A percentile compares a stretch with the other conserved stretches of the same genome.
These are phyloP conservation scores for Cantharis rustica DNA, from an alignment of 2,888 invertebrate genomes.

Conservation along the genomic window DNA sequence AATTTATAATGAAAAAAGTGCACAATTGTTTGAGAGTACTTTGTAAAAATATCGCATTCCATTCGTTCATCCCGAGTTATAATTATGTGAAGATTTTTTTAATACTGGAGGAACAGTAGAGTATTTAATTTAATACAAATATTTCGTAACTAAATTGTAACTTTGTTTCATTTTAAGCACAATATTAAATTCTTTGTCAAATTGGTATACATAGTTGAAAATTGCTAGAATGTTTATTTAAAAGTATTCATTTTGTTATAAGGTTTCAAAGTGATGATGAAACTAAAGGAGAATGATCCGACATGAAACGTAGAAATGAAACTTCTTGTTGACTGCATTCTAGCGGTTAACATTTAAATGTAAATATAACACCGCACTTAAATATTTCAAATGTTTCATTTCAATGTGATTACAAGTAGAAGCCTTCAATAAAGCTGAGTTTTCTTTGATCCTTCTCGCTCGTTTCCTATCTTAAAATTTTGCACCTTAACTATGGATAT, in stretches of 20 bases:
- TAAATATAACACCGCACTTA: constrained; percentile 15
- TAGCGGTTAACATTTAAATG: constrained; percentile 18
- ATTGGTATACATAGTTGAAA: neutral
- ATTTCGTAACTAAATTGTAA: neutral
- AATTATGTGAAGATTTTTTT: neutral
- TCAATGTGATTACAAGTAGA: constrained; percentile 15
- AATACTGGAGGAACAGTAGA: neutral
- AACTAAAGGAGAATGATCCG: constrained; percentile 7
- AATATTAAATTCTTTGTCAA: neutral
- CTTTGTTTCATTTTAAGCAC: neutral
- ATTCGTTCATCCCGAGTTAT: neutral
- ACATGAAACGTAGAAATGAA: constrained; percentile 22
- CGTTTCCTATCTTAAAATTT: neutral
- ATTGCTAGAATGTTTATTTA: neutral
- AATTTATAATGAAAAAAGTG: neutral
- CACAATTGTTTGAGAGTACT: neutral
- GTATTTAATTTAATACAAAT: constrained; percentile 1
- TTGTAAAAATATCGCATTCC: neutral
- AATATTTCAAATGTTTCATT: constrained; percentile 12
- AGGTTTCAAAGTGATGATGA: constrained; percentile 22
- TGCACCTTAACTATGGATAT: neutral
- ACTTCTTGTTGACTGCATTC: constrained; percentile 21
- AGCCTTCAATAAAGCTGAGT: neutral
- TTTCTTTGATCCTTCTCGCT: neutral
- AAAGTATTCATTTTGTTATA: neutral